Evolutionary conservation across 2,113 vertebrate genomes (phyloP), one percentile per base, ranked within the genome.

Genomic region (Pristiophorus japonicus): DNA sequence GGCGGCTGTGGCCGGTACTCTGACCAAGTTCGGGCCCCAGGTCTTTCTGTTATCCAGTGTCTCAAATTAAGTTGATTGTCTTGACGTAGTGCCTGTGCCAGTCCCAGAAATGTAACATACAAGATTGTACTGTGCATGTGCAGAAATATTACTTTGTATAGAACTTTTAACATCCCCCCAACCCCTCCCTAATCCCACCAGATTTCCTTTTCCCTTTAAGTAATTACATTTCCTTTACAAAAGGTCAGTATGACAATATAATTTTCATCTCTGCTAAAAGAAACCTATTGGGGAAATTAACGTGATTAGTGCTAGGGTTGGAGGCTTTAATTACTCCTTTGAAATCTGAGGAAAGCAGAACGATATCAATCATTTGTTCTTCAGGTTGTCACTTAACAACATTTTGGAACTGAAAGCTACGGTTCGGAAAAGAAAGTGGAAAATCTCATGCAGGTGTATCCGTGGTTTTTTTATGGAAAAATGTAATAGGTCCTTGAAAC

Each of bases 221-320:
- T 78, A 78, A 90, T 90, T n/a, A 62, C 87, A 90, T 90, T 62
- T 90, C 27, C 51, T 62, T 59, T 62, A n/a, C n/a, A 62, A 62
- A 34, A 34, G 55, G n/a, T 90, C 55, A 90, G n/a, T 59, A 51
- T 62, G 30, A 90, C 51, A 62, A n/a, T 78, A 4, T 62, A 90
- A n/a, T 90, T 88, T n/a, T n/a, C n/a, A n/a, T n/a, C n/a, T n/a
- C n/a, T n/a, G n/a, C n/a, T n/a, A n/a, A n/a, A n/a, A n/a, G n/a
- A n/a, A n/a, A n/a, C n/a, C n/a, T n/a, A n/a, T n/a, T 34, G 47
- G 51, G 85, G 5, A 55, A 7, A 62, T 30, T n/a, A 62, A 51
- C 18, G 11, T 62, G 51, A 90, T 90, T 62, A 47, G 45, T 27
- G 27, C 34, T 22, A 27, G 84, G 45, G 2, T 62, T 87, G 84